Conservation (phyloP, 2,797 vertebrate species). For the Aphelocoma californica region DNA sequence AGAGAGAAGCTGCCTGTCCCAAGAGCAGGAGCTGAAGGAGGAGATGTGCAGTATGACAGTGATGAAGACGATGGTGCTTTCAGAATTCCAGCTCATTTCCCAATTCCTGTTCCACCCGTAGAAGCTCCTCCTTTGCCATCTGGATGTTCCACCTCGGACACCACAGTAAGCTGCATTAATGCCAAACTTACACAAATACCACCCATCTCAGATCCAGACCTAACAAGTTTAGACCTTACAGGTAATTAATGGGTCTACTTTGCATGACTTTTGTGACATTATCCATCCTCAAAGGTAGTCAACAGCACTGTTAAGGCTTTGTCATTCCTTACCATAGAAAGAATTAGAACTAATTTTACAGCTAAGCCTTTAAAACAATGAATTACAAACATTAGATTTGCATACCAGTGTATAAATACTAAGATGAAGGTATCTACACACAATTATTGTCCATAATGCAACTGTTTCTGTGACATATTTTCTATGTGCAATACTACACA, state of each 20-base stretch:
- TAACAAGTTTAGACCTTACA: constrained; percentile 87
- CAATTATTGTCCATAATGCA: background rate
- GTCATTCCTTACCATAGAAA: background rate
- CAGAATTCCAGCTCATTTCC: constrained; percentile 66
- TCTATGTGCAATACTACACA: background rate
- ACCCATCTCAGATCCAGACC: constrained; percentile 82
- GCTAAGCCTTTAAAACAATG: background rate
- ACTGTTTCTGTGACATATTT: background rate
- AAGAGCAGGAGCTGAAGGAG: background rate
- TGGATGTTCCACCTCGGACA: constrained; percentile 84
- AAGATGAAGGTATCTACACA: background rate
- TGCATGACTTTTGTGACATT: background rate
- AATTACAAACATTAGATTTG: background rate
- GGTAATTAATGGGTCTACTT: constrained; percentile 77
- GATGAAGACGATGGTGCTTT: constrained; percentile 74
- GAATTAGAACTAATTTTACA: background rate
- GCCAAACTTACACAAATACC: constrained; percentile 85
- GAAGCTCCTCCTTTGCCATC: constrained; percentile 77
- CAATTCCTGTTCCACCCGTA: constrained; percentile 61
- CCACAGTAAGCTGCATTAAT: constrained; percentile 84
- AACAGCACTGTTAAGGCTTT: background rate
- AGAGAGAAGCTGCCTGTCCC: background rate
- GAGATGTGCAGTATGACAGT: background rate
- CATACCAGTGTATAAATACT: background rate
- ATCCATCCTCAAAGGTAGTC: background rate